phyloP scores from a whole-genome alignment of 2,888 invertebrate genomes.

The Lamellibrachia satsuma region DNA sequence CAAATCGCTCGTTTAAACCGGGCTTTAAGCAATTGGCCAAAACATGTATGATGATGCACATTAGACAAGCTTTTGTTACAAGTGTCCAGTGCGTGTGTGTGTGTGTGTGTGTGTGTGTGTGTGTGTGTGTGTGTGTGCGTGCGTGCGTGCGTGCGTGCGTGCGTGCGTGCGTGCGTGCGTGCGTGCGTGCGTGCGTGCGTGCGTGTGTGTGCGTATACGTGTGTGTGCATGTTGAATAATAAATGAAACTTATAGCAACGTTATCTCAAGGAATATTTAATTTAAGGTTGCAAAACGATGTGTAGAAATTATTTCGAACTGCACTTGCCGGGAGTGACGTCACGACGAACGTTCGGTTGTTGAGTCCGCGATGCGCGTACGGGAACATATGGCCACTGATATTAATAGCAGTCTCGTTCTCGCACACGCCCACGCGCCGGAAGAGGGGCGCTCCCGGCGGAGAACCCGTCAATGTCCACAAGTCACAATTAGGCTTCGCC shows the following conservation, averaged over 20 bases:
- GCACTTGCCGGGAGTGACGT: slow-evolving; percentile 25
- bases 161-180: neutral
- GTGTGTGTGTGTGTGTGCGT: neutral
- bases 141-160: neutral
- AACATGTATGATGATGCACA: no score
- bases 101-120: neutral
- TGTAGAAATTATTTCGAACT: neutral
- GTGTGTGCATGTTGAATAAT: neutral
- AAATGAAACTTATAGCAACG: no score
- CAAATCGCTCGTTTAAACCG: no score
- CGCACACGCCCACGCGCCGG: neutral
- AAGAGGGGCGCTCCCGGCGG: neutral
- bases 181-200: neutral
- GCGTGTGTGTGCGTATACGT: neutral
- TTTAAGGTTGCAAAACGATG: neutral
- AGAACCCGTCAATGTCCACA: neutral
- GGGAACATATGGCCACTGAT: slow-evolving; percentile 26
- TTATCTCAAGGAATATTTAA: no score
- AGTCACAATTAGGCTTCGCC: neutral
- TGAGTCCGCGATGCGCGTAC: slow-evolving; percentile 27
- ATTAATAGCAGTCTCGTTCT: neutral
- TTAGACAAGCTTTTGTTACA: no score
- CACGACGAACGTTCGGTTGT: slow-evolving; percentile 32
- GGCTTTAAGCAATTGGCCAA: no score
- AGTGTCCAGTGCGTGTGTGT: neutral